Evolutionary conservation across 2,888 invertebrate species (phyloP).

Genomic region (Trisateles emortualis): DNA sequence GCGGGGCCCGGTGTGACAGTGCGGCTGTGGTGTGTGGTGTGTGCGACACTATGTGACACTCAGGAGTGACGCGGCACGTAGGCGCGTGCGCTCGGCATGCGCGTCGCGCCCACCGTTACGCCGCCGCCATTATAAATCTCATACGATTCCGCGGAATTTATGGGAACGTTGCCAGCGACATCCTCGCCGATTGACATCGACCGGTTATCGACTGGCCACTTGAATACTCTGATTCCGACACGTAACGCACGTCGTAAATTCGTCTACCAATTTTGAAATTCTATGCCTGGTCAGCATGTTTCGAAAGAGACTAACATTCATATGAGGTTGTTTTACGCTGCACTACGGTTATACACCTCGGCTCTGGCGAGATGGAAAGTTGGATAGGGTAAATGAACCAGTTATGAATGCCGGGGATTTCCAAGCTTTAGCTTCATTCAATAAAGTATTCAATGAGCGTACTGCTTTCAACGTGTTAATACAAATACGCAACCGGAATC

Average conservation of each 20-base stretch:
- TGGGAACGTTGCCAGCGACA: slow-evolving; percentile 67
- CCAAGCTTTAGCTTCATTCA: slow-evolving; percentile 31
- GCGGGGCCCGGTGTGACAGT: slow-evolving; percentile 14
- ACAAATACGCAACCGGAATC: slow-evolving; percentile 73
- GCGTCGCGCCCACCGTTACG: slow-evolving; percentile 65
- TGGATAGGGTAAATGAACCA: slow-evolving; percentile 28
- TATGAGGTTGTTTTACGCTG: slow-evolving; percentile 17
- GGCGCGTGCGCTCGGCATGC: slow-evolving; percentile 63
- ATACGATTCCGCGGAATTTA: slow-evolving; percentile 64
- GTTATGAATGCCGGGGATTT: slow-evolving; percentile 33
- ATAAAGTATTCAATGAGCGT: slow-evolving; percentile 63
- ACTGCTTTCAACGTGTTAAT: slow-evolving; percentile 76
- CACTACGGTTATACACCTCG: slow-evolving; percentile 5
- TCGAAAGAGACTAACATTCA: slow-evolving; percentile 22
- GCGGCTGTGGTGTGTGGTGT: slow-evolving; percentile 21
- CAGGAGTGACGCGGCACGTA: slow-evolving; percentile 61
- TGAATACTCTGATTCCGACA: slow-evolving; percentile 51
- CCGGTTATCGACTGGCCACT: slow-evolving; percentile 60
- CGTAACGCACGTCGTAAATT: slow-evolving; percentile 49
- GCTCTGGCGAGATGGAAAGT: slow-evolving; percentile 15
- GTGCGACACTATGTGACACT: slow-evolving; percentile 10
- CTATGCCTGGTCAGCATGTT: slow-evolving; percentile 12
- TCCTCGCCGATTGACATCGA: slow-evolving; percentile 57
- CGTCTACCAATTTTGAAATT: slow-evolving; percentile 30
- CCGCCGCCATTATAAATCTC: slow-evolving; percentile 64